Evolutionary conservation across 2,797 vertebrate genomes (phyloP).

Genomic region (Schizopygopsis malacanthus): DNA sequence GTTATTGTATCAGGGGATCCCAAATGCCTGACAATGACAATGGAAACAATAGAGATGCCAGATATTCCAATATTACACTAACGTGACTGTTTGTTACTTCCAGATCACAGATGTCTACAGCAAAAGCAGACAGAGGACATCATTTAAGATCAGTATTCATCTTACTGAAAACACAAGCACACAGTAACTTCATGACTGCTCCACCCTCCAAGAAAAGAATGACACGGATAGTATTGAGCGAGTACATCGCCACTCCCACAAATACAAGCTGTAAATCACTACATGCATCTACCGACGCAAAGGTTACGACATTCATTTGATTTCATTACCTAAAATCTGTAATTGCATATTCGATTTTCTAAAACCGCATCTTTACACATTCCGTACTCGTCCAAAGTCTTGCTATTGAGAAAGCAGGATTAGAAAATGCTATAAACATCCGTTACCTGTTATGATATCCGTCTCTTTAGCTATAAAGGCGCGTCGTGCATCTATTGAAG

Average conservation of each 20-base stretch:
- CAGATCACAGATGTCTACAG: background rate
- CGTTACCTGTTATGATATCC: conserved; percentile 46
- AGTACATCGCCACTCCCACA: conserved; percentile 43
- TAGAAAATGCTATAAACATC: background rate
- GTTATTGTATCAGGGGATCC: conserved; percentile 6
- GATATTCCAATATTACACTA: background rate
- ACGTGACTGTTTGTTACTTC: background rate
- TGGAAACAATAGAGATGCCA: conserved; percentile 36
- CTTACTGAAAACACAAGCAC: background rate
- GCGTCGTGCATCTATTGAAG: conserved; percentile 10
- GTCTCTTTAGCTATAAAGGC: background rate
- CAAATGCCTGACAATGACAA: conserved; percentile 27
- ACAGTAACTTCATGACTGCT: conserved; percentile 40
- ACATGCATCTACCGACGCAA: conserved; percentile 9
- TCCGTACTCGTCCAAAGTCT: conserved; percentile 20
- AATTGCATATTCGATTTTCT: background rate
- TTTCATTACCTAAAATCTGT: background rate
- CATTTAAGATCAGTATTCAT: background rate
- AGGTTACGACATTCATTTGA: background rate
- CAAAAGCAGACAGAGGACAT: background rate
- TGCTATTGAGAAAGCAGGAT: background rate
- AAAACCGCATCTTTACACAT: conserved; percentile 11
- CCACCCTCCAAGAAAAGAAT: conserved; percentile 36
- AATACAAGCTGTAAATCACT: conserved; percentile 19
- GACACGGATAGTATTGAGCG: conserved; percentile 17